phyloP scores from a whole-genome alignment of 2,797 vertebrate genomes.

The Psittacula echo region DNA sequence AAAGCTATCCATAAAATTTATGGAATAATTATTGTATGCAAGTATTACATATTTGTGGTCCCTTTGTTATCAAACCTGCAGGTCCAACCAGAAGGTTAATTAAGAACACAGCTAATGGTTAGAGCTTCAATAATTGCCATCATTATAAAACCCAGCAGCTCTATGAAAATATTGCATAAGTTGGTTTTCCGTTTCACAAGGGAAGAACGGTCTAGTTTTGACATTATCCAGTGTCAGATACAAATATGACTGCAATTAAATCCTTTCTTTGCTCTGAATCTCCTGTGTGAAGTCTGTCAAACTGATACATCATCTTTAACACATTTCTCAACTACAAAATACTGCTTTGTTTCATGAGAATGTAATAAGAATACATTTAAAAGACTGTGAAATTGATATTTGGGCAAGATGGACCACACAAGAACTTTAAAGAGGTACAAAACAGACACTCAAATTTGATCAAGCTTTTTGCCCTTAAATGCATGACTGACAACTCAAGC shows the following conservation, averaged over 20 bases:
- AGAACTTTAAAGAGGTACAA: not conserved
- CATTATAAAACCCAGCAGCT: not conserved
- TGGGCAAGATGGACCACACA: not conserved
- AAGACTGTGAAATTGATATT: not conserved
- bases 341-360: not conserved
- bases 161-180: not conserved
- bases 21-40: not conserved
- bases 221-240: not conserved
- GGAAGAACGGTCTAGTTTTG: not conserved
- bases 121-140: not conserved
- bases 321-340: not conserved
- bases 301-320: not conserved
- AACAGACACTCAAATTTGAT: not conserved
- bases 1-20: not conserved
- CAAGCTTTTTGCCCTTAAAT: not conserved
- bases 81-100: not conserved
- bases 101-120: not conserved
- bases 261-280: not conserved
- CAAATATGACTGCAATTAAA: not conserved
- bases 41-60: not conserved
- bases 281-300: not conserved
- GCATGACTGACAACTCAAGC: not conserved
- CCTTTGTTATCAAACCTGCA: not conserved
- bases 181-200: not conserved
- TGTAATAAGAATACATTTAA: not conserved